Percentiles rank a stretch among this genome's conserved stretches.
Evolutionary conservation across 2,888 invertebrate genomes (phyloP).

Genomic region (Ctenicera cuprea): DNA sequence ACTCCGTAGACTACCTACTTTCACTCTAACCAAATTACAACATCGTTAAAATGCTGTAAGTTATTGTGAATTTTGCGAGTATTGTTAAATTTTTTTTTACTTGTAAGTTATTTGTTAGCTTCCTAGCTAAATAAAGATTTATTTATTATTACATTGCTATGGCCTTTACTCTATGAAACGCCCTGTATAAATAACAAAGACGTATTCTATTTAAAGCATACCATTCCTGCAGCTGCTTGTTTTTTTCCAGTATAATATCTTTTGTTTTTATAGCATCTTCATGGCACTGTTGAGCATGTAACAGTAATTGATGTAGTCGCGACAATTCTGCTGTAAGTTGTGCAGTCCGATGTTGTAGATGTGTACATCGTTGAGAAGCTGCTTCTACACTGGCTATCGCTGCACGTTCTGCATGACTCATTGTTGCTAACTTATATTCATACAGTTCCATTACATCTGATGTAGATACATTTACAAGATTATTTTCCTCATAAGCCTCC

Average conservation of each 20-base stretch:
- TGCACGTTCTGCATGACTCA: slow-evolving; percentile 74
- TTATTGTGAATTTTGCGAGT: too few species aligned
- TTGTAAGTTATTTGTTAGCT: too few species aligned
- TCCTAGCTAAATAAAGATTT: too few species aligned
- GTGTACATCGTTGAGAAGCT: slow-evolving; percentile 73
- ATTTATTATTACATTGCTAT: too few species aligned
- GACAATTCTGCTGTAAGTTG: slow-evolving; percentile 73
- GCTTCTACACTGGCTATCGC: slow-evolving; percentile 74
- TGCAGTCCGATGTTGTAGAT: slow-evolving; percentile 73
- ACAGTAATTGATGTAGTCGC: slow-evolving; percentile 73
- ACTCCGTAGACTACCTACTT: too few species aligned
- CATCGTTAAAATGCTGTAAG: too few species aligned
- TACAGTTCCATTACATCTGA: slow-evolving; percentile 84
- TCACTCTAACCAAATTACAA: too few species aligned
- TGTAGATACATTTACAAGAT: slow-evolving; percentile 77
- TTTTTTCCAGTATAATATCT: slow-evolving; percentile 36
- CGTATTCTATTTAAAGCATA: not conserved
- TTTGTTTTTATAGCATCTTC: slow-evolving; percentile 69
- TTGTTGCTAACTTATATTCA: slow-evolving; percentile 79
- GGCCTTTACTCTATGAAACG: too few species aligned
- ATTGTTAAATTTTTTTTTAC: too few species aligned
- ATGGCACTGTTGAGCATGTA: slow-evolving; percentile 73
- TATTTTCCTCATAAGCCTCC: slow-evolving; percentile 73
- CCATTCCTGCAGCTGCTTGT: slow-evolving; percentile 42
- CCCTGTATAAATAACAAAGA: too few species aligned